phyloP scores from a whole-genome alignment of 2,888 invertebrate species.

The Diadegma fenestrale region DNA sequence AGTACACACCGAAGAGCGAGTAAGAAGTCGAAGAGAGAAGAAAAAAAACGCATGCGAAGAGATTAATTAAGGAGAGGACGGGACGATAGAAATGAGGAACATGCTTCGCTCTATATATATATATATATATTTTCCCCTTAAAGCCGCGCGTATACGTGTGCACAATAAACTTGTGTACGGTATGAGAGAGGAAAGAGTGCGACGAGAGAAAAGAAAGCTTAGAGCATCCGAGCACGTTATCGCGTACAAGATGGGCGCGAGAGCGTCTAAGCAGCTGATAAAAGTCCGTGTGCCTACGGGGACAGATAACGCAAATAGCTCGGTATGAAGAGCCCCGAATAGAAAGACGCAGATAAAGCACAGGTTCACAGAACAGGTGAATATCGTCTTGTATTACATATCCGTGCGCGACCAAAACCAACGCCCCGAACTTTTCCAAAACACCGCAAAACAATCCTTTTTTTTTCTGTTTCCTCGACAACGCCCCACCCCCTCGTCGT shows the following conservation, averaged over 20 bases:
- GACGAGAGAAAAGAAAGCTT: slow-evolving; percentile 66
- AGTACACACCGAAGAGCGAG: slow-evolving; percentile 22
- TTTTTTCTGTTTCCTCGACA: slow-evolving; percentile 6
- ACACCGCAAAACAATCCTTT: slow-evolving; percentile 49
- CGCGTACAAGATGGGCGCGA: slow-evolving; percentile 68
- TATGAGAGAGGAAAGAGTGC: slow-evolving; percentile 34
- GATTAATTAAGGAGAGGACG: slow-evolving; percentile 48
- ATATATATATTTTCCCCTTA: background rate
- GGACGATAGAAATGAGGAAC: slow-evolving; percentile 38
- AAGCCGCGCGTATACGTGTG: background rate
- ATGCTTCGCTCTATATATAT: background rate
- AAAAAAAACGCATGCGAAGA: slow-evolving; percentile 29
- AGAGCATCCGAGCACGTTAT: slow-evolving; percentile 58
- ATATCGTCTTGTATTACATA: slow-evolving; percentile 73
- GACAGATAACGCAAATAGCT: slow-evolving; percentile 82
- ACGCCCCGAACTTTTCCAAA: slow-evolving; percentile 78
- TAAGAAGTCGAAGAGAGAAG: slow-evolving; percentile 12
- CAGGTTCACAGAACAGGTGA: slow-evolving; percentile 82
- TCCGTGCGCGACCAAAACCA: slow-evolving; percentile 75
- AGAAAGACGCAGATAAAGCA: slow-evolving; percentile 83
- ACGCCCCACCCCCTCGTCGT: slow-evolving; percentile 23
- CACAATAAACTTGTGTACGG: background rate
- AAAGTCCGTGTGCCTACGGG: slow-evolving; percentile 80
- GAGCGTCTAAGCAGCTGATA: slow-evolving; percentile 84
- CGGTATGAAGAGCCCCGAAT: slow-evolving; percentile 81